Conservation (phyloP, 1,140 invertebrate species). For the Bombus pascuorum region DNA sequence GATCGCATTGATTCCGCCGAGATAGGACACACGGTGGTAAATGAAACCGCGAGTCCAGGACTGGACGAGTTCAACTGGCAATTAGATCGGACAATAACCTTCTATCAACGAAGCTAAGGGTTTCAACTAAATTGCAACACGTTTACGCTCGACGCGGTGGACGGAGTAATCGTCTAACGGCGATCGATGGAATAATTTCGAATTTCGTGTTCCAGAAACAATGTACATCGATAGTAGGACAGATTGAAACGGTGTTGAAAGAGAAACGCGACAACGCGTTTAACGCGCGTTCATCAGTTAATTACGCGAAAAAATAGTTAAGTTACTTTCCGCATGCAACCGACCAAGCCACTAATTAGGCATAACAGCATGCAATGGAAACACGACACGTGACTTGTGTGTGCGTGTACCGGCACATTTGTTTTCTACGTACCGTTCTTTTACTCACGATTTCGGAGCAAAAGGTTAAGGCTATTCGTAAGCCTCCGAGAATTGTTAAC, state of each 20-base stretch:
- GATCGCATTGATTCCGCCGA: slow-evolving; percentile 15
- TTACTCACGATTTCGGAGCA: background rate
- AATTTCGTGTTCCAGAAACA: background rate
- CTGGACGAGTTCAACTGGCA: slow-evolving; percentile 33
- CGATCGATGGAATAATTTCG: background rate
- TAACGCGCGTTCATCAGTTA: slow-evolving; percentile 48
- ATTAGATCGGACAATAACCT: slow-evolving; percentile 49
- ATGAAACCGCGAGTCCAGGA: slow-evolving; percentile 35
- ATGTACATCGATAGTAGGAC: slow-evolving; percentile 28
- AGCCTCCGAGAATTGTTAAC: background rate
- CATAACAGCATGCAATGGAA: slow-evolving; percentile 47
- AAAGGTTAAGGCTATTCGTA: background rate
- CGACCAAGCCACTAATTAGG: slow-evolving; percentile 51
- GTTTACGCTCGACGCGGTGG: background rate
- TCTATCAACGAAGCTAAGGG: slow-evolving; percentile 38
- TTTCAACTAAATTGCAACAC: slow-evolving; percentile 46
- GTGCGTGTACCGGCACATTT: background rate
- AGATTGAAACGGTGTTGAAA: slow-evolving; percentile 42
- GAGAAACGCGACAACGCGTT: slow-evolving; percentile 30
- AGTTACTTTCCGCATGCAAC: slow-evolving; percentile 52
- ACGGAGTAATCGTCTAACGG: background rate
- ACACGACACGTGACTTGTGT: slow-evolving; percentile 17
- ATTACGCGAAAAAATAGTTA: slow-evolving; percentile 56
- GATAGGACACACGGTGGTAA: slow-evolving; percentile 27
- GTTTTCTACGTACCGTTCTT: slow-evolving; percentile 12